Conservation (phyloP, 2,113 vertebrate species). For the Pteruthius melanotis region DNA sequence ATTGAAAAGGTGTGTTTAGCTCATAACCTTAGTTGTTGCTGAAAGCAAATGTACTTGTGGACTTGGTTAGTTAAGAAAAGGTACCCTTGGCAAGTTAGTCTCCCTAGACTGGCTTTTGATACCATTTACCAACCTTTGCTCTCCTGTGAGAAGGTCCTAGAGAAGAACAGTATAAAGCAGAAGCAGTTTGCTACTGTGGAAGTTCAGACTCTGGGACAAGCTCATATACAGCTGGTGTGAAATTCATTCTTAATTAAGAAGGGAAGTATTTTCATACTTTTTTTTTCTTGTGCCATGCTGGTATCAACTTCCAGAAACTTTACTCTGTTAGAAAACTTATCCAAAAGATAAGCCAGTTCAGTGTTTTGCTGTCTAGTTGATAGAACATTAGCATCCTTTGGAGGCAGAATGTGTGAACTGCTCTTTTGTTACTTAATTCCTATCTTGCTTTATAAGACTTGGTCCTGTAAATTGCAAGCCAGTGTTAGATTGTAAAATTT, state of each 20-base stretch:
- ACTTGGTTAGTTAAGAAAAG: neutral
- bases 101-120: neutral
- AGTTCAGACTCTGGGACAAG: neutral
- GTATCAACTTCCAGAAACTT: neutral
- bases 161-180: neutral
- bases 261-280: neutral
- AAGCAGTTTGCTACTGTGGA: neutral
- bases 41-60: neutral
- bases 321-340: neutral
- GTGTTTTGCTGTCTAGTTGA: neutral
- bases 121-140: neutral
- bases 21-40: neutral
- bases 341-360: neutral
- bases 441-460: neutral
- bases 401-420: neutral
- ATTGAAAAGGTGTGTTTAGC: neutral
- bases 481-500: neutral
- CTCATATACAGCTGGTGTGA: neutral
- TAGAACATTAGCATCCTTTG: neutral
- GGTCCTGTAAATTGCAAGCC: neutral
- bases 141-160: neutral
- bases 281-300: neutral
- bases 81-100: neutral
- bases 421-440: neutral
- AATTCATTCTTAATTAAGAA: neutral